Evolutionary conservation across 2,888 invertebrate genomes (phyloP), one percentile per base, ranked within the genome.

Genomic region (Dasysyrphus albostriatus): DNA sequence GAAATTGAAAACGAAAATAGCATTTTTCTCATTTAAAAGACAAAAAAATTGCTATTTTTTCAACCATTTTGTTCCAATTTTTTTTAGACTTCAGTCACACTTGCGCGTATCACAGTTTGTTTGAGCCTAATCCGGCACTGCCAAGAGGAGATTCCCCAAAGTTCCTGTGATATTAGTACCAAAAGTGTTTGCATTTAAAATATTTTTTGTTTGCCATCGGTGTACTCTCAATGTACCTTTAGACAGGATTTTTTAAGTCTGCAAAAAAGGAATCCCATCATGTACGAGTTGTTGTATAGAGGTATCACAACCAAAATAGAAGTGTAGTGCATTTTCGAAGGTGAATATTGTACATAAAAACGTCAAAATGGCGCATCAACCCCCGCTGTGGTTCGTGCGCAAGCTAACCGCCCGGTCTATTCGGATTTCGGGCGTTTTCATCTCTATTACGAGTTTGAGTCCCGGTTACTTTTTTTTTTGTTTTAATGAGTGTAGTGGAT

Each of bases 311-410:
- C 39, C 59, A 75, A 78, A 79, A 24, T 67, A 67, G 69, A 47
- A 47, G 67, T 82, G 78, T 59, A 87, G 78, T 87, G 74, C 78
- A 73, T 82, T 81, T 81, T 14, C 8, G 76, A 81, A 81, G 76
- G 76, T 58, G 69, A 78, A 74, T 85, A 69, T 82, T 79, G 74
- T 70, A 70, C 37, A 78, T 47, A 39, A 87, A 87, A 83, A 67
- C 78, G 75, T 74, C 87, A 87, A 87, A 87, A 87, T 87, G 87
- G 87, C 87, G 87, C 87, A 83, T 79, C 83, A 87, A 78, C 87
- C 78, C 75, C 67, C 67, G 69, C 73, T 78, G 75, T 79, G 72
- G 82, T 87, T 87, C 87, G 87, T 87, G 87, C 87, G 87, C 87
- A 87, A 87, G 87, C 79, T 87, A 87, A 87, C 83, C 87, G 70